Conservation (phyloP, 2,888 invertebrate species). For the Sphecodes monilicornis region DNA sequence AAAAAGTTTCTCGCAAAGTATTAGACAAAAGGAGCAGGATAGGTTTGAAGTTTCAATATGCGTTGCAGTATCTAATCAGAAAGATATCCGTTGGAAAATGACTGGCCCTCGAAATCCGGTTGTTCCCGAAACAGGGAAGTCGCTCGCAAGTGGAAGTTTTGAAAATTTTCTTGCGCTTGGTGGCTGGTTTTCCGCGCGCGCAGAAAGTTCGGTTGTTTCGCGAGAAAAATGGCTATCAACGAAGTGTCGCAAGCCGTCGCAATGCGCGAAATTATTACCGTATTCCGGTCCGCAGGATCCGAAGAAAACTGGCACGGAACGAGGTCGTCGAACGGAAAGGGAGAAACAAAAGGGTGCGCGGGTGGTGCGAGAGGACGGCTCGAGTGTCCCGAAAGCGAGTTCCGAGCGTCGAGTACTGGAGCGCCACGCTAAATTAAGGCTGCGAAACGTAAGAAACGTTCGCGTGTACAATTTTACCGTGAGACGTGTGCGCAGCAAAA, state of each 20-base stretch:
- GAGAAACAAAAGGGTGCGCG: conserved; percentile 42
- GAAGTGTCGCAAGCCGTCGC: conserved; percentile 44
- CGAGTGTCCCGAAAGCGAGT: conserved; percentile 34
- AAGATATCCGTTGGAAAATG: neutral
- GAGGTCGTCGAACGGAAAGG: conserved; percentile 50
- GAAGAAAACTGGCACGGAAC: conserved; percentile 49
- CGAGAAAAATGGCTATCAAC: conserved; percentile 24
- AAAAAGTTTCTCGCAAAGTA: neutral
- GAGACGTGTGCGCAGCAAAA: conserved; percentile 20
- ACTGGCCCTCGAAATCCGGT: neutral
- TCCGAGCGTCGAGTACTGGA: conserved; percentile 3
- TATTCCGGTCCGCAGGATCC: conserved; percentile 41
- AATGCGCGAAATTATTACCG: conserved; percentile 56
- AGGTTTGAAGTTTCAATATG: neutral
- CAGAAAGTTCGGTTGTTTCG: neutral
- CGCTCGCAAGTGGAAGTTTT: neutral
- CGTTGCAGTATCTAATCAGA: neutral
- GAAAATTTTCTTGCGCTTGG: neutral
- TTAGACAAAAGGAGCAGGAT: neutral
- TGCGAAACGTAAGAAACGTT: conserved; percentile 32
- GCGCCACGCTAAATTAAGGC: conserved; percentile 30
- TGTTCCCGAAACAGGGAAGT: neutral
- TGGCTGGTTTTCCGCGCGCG: no score
- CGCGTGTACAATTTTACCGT: conserved; percentile 17
- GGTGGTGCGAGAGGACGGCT: conserved; percentile 16